phyloP scores from a whole-genome alignment of 1,140 invertebrate species.

The Drosophila parvula region DNA sequence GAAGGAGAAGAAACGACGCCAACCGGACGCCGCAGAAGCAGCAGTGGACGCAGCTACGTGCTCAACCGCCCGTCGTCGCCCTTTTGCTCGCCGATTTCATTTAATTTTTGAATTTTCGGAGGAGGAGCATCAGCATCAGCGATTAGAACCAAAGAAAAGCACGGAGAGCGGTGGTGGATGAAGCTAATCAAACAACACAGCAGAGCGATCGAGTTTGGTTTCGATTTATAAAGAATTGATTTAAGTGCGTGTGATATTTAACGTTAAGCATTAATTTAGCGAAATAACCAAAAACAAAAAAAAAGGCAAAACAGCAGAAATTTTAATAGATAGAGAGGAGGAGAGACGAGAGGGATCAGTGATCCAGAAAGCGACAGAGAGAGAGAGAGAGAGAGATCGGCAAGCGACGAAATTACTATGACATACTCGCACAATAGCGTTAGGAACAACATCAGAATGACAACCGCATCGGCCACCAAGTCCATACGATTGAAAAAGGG shows the following conservation, averaged over 20 bases:
- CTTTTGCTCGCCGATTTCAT: conserved; percentile 31
- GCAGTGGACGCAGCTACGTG: conserved; percentile 52
- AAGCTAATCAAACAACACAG: conserved; percentile 39
- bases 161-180: conserved; percentile 29
- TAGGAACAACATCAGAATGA: conserved; percentile 84
- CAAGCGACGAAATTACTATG: conserved; percentile 80
- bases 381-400: conserved; percentile 23
- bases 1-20: conserved; percentile 9
- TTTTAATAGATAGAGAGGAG: conserved; percentile 51
- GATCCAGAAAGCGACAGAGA: conserved; percentile 19
- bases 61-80: conserved; percentile 45
- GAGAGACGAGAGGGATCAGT: conserved; percentile 16
- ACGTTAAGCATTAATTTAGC: conserved; percentile 83
- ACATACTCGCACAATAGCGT: conserved; percentile 84
- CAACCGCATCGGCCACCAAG: conserved; percentile 81
- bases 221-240: conserved; percentile 81
- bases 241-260: conserved; percentile 84
- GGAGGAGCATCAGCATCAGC: conserved; percentile 27
- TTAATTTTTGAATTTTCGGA: conserved; percentile 30
- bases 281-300: conserved; percentile 78
- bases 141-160: conserved; percentile 43
- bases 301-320: conserved; percentile 71
- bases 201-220: conserved; percentile 68
- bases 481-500: conserved; percentile 81
- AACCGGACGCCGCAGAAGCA: conserved; percentile 9